Conservation (phyloP, 2,888 invertebrate genomes). For the Xanthia icteritia region DNA sequence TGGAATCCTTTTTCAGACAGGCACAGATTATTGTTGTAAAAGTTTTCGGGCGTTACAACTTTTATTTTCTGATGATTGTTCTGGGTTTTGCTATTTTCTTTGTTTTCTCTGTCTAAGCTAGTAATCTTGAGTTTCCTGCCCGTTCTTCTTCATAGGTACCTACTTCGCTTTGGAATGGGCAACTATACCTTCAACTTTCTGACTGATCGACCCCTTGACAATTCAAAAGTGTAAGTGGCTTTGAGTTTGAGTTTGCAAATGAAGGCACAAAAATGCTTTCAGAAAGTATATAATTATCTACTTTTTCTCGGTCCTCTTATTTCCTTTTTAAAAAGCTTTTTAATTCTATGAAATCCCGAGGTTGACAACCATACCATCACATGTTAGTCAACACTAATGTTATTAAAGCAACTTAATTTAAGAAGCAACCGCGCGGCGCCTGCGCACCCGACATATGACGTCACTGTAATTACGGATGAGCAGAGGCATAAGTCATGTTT, state of each 20-base stretch:
- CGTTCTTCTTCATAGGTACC: no score
- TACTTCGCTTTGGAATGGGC: no score
- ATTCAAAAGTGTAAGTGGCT: no score
- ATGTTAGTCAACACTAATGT: conserved; percentile 60
- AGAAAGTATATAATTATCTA: neutral
- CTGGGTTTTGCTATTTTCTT: neutral
- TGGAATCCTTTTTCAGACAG: neutral
- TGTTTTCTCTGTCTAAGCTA: no score
- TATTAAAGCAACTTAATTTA: conserved; percentile 65
- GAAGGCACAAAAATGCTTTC: neutral
- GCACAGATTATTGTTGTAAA: neutral
- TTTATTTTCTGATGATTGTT: neutral
- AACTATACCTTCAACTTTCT: no score
- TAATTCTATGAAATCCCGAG: neutral
- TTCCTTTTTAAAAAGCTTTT: neutral
- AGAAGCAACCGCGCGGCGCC: conserved; percentile 64
- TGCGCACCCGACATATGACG: conserved; percentile 56
- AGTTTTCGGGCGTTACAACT: neutral
- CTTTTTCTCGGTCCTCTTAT: neutral
- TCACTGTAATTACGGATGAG: conserved; percentile 52
- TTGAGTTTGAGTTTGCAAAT: neutral
- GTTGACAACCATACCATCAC: conserved; percentile 54
- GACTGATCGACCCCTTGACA: no score
- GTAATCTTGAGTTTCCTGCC: no score
- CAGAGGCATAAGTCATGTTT: conserved; percentile 22